Conservation (phyloP, 1,140 invertebrate species). For the Hyposmocoma kahamanoa region DNA sequence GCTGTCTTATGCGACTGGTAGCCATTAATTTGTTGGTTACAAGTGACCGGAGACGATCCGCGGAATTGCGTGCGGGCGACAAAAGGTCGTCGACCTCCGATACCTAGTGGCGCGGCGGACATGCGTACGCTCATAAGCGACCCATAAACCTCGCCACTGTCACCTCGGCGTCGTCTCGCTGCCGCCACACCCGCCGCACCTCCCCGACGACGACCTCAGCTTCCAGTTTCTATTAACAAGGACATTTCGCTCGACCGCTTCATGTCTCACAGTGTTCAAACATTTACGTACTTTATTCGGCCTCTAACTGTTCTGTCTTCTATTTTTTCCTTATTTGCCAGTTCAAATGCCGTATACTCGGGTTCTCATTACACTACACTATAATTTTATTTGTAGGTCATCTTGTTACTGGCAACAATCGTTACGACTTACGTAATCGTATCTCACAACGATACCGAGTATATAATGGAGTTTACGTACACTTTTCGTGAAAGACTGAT, state of each 20-base stretch:
- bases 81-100: slow-evolving; percentile 3
- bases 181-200: too few relatives aligned
- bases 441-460: slow-evolving; percentile 8
- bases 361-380: slow-evolving; percentile 6
- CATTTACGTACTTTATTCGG: slow-evolving; percentile 12
- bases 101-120: slow-evolving; percentile 12
- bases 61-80: slow-evolving; percentile 5
- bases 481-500: neutral
- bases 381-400: slow-evolving; percentile 12
- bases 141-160: slow-evolving; percentile 11
- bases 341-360: slow-evolving; percentile 7
- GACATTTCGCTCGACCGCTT: slow-evolving; percentile 16
- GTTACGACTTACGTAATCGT: slow-evolving; percentile 13
- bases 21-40: slow-evolving; percentile 9
- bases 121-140: slow-evolving; percentile 6
- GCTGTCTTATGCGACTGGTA: neutral
- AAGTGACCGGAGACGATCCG: slow-evolving; percentile 8
- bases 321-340: slow-evolving; percentile 12
- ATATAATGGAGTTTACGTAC: slow-evolving; percentile 10
- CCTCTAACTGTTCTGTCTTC: slow-evolving; percentile 1
- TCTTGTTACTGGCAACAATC: slow-evolving; percentile 8
- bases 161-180: neutral
- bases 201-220: too few relatives aligned
- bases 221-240: slow-evolving; percentile 16
- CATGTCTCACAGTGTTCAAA: slow-evolving; percentile 3